phyloP scores from a whole-genome alignment of 2,797 vertebrate genomes.

The Ctenopoma kingsleyae region DNA sequence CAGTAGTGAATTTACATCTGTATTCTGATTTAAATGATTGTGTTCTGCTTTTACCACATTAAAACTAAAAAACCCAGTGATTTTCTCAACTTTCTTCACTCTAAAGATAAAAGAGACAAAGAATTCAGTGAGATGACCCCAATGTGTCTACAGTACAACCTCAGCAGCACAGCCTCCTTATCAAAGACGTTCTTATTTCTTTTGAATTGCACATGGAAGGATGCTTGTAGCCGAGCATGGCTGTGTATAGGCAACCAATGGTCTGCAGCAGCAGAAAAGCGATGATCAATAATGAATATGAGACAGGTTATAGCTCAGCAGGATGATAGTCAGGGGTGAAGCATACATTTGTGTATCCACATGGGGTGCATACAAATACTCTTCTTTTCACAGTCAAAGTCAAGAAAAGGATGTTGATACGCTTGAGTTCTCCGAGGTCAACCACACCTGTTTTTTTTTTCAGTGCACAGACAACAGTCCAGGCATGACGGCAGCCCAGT shows the following conservation, averaged over 20 bases:
- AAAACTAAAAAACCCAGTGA: neutral
- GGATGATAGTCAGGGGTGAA: slow-evolving; percentile 43
- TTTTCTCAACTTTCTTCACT: slow-evolving; percentile 30
- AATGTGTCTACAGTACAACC: slow-evolving; percentile 46
- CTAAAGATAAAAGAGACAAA: slow-evolving; percentile 41
- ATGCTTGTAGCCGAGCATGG: slow-evolving; percentile 29
- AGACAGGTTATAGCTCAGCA: slow-evolving; percentile 65
- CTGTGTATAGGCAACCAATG: slow-evolving; percentile 59
- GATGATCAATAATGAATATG: slow-evolving; percentile 75
- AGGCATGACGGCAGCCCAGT: slow-evolving; percentile 32
- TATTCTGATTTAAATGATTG: neutral
- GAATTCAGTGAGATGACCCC: slow-evolving; percentile 38
- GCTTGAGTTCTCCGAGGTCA: slow-evolving; percentile 30
- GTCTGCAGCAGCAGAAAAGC: slow-evolving; percentile 43
- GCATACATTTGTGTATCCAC: slow-evolving; percentile 45
- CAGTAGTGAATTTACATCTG: neutral
- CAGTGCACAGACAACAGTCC: slow-evolving; percentile 15
- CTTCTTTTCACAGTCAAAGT: slow-evolving; percentile 36
- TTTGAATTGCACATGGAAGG: slow-evolving; percentile 48
- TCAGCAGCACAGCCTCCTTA: slow-evolving; percentile 30
- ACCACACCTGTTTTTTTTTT: slow-evolving; percentile 20
- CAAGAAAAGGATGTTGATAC: slow-evolving; percentile 41
- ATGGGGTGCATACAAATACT: slow-evolving; percentile 54
- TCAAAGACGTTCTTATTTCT: slow-evolving; percentile 52
- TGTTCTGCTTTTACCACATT: neutral